A percentile compares a stretch with the other conserved stretches of the same genome.
Conservation (phyloP, 2,113 vertebrate genomes). For the Piaya cayana region DNA sequence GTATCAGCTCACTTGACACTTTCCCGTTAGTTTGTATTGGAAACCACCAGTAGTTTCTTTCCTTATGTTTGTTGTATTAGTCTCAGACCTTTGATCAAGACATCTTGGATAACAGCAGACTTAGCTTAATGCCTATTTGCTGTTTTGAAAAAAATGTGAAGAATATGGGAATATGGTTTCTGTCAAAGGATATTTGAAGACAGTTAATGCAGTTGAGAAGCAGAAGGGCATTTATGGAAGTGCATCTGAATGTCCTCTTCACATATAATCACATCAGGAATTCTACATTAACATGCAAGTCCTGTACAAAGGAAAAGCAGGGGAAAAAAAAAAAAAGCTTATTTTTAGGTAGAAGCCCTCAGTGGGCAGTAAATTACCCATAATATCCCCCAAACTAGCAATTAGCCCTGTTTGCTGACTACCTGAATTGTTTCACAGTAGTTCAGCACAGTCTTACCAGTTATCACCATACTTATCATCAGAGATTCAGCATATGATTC, state of each 20-base stretch:
- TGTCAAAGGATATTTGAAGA: conserved; percentile 37
- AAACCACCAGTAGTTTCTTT: conserved; percentile 53
- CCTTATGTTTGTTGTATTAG: conserved; percentile 53
- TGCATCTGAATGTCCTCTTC: conserved; percentile 32
- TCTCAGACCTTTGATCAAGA: conserved; percentile 53
- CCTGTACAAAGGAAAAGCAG: not conserved
- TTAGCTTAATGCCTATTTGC: not conserved
- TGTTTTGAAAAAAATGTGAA: not conserved
- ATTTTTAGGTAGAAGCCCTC: conserved; percentile 63
- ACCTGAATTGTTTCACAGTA: conserved; percentile 63
- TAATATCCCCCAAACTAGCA: conserved; percentile 65
- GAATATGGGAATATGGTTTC: conserved; percentile 3
- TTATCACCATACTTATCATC: conserved; percentile 65
- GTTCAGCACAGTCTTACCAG: conserved; percentile 36
- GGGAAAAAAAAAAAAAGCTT: conserved; percentile 3
- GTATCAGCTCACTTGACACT: conserved; percentile 44
- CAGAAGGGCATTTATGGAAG: conserved; percentile 23
- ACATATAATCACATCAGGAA: conserved; percentile 24
- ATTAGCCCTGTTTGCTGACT: conserved; percentile 69
- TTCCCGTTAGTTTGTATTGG: conserved; percentile 37
- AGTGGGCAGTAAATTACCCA: conserved; percentile 68
- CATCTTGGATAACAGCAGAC: conserved; percentile 21
- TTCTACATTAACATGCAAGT: conserved; percentile 52
- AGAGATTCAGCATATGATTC: not conserved
- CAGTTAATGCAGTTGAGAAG: conserved; percentile 4